Evolutionary conservation across 2,888 invertebrate species (phyloP), one percentile per base, ranked within the genome.

Genomic region (Acrocyrtus sp.): DNA sequence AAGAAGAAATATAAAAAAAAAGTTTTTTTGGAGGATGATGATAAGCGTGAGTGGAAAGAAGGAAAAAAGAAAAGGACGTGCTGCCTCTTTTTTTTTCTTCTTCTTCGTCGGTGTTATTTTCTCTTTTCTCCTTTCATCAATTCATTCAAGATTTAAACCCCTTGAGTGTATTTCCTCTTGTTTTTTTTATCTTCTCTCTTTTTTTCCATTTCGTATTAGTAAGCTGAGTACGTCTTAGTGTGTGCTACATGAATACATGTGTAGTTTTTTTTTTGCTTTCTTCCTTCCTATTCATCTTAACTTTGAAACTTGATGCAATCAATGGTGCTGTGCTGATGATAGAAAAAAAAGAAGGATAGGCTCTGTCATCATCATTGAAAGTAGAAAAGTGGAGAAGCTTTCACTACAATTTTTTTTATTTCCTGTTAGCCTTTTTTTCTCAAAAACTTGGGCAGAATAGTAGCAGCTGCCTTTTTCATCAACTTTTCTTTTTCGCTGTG

Each of bases 111-210:
- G 15, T 29, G 29, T 3, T 8, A 8, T 21, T 29, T 26, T 57
- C 22, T 19, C 15, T 43, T 57, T 41, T 21, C 60, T 21, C 15
- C 48, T 48, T 26, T 29, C 34, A 45, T 17, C 26, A 10, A 34
- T 60, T 60, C 60, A 60, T 60, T 60, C 60, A 60, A 48, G 34
- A 60, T 48, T 48, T 34, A 60, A 60, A 60, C 48, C 60, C 60
- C 60, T 48, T 29, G 60, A 60, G 60, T 60, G 48, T 48, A 47
- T 48, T 60, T 58, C 27, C 21, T 47, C 29, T 19, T 50, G n/a
- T 22, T 50, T 50, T 4, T 10, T 51, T 21, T 26, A 12, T 29
- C 54, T 17, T 19, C 29, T 47, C 26, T 51, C 15, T 19, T 22
- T 19, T 22, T 22, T 22, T 50, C 24, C 21, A 50, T 6, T 24